Percentiles rank a stretch among this genome's conserved stretches.
Evolutionary conservation across 2,888 invertebrate genomes (phyloP).

Genomic region (Ennomos quercinarius): DNA sequence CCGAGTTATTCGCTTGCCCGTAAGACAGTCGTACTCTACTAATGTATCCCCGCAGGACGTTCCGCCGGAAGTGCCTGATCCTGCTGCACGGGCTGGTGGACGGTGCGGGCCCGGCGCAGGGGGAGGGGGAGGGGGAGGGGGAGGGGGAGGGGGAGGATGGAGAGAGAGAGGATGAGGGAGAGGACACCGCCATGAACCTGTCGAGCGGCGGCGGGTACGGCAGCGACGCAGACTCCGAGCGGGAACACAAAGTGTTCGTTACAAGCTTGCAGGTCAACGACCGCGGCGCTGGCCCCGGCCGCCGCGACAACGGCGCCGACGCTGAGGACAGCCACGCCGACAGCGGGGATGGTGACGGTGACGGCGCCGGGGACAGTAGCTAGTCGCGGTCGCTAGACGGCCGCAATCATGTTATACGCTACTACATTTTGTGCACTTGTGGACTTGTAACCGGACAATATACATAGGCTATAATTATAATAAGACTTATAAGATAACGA

Average conservation of each 20-base stretch:
- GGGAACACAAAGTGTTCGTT: constrained; percentile 14
- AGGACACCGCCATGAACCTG: constrained; percentile 12
- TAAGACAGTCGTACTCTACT: no score
- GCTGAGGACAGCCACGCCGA: constrained; percentile 1
- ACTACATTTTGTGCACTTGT: no score
- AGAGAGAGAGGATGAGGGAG: constrained; percentile 18
- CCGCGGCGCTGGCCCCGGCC: constrained; percentile 11
- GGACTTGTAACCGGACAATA: no score
- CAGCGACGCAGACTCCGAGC: constrained; percentile 17
- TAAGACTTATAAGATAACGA: no score
- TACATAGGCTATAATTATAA: no score
- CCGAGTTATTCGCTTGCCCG: no score
- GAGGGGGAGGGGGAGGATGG: constrained; percentile 15
- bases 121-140: constrained; percentile 6
- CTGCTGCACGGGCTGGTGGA: constrained; percentile 70
- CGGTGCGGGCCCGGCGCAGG: constrained; percentile 37
- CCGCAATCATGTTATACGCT: no score
- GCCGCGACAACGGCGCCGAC: constrained; percentile 15
- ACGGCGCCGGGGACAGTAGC: background rate
- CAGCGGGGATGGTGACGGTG: background rate
- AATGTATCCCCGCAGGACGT: constrained; percentile 34
- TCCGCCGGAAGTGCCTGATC: constrained; percentile 67
- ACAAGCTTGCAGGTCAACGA: background rate
- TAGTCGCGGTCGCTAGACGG: background rate
- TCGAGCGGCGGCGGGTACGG: constrained; percentile 7